Evolutionary conservation across 2,113 vertebrate species (phyloP).

Genomic region (Jaculus jaculus): DNA sequence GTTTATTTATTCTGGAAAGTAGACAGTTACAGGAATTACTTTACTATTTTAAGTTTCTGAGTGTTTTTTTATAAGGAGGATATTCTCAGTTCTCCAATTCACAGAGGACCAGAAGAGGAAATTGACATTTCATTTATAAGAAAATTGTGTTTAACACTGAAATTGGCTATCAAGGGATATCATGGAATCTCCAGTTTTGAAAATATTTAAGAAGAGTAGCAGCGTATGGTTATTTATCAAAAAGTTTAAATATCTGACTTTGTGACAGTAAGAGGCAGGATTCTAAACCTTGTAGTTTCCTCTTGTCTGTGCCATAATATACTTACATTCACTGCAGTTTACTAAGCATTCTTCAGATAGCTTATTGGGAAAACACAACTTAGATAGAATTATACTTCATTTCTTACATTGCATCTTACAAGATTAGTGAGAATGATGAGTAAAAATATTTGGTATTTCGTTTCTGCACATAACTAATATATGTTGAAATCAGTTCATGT

Average conservation of each 20-base stretch:
- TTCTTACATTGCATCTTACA: conserved; percentile 1
- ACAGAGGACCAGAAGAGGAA: conserved; percentile 70
- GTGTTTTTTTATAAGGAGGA: conserved; percentile 55
- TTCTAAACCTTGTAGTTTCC: neutral
- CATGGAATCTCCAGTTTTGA: conserved; percentile 51
- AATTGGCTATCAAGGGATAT: conserved; percentile 66
- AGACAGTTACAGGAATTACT: conserved; percentile 61
- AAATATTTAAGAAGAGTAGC: conserved; percentile 57
- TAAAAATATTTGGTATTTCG: neutral
- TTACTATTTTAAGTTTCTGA: conserved; percentile 55
- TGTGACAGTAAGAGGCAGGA: conserved; percentile 8
- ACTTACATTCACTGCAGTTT: conserved; percentile 5
- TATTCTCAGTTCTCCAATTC: conserved; percentile 57
- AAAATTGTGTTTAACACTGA: conserved; percentile 73
- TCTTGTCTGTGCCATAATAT: neutral
- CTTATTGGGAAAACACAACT: neutral
- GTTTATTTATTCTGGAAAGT: conserved; percentile 75
- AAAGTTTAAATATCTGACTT: conserved; percentile 59
- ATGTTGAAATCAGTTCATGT: conserved; percentile 15
- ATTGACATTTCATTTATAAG: conserved; percentile 62
- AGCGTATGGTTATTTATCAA: conserved; percentile 68
- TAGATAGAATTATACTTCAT: conserved; percentile 22
- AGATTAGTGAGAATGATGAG: conserved; percentile 37
- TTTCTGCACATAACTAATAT: conserved; percentile 26
- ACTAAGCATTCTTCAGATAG: neutral